phyloP scores from a whole-genome alignment of 2,113 vertebrate genomes.

The Conger conger region DNA sequence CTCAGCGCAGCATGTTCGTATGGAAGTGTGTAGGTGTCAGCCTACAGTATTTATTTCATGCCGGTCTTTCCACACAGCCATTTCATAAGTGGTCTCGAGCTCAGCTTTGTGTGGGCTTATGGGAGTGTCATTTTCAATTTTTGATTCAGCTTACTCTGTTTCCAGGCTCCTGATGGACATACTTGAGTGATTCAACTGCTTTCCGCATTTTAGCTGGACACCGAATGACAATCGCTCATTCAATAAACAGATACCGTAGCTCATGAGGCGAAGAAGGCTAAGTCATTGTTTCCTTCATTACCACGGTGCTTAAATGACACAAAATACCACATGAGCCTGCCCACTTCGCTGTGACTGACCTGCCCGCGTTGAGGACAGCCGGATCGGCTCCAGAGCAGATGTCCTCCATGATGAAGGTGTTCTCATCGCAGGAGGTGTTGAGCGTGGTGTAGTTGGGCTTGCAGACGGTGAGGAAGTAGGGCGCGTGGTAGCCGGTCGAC shows the following conservation, averaged over 20 bases:
- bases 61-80: background rate
- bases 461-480: constrained; percentile 95
- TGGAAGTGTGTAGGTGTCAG: background rate
- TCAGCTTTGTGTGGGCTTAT: constrained; percentile 23
- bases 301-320: background rate
- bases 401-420: constrained; percentile 91
- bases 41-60: background rate
- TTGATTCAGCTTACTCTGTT: background rate
- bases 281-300: background rate
- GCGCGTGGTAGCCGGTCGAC: constrained; percentile 92
- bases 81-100: constrained; percentile 5
- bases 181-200: constrained; percentile 6
- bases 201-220: constrained; percentile 1
- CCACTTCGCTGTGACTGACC: constrained; percentile 64
- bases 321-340: background rate
- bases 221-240: background rate
- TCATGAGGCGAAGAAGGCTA: background rate
- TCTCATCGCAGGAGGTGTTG: constrained; percentile 90
- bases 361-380: constrained; percentile 86
- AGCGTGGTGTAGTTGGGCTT: constrained; percentile 95
- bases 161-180: background rate
- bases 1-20: background rate
- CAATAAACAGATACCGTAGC: constrained; percentile 10
- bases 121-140: constrained; percentile 24
- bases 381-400: constrained; percentile 91